A percentile compares a stretch with the other conserved stretches of the same genome.
Evolutionary conservation across 2,888 invertebrate genomes (phyloP).

Genomic region (Lagria hirta): DNA sequence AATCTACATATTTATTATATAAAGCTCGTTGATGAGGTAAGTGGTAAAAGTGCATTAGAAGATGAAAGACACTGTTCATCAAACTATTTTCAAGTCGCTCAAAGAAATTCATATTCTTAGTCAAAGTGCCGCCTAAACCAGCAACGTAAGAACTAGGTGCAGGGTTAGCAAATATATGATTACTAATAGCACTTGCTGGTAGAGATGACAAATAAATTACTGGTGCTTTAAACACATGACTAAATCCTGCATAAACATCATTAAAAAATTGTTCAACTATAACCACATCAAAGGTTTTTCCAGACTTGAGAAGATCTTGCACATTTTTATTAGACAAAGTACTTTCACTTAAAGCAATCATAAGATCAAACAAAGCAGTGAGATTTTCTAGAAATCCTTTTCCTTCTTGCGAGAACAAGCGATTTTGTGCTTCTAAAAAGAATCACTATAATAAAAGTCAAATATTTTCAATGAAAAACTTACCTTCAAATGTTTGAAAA

Average conservation of each 20-base stretch:
- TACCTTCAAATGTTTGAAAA: slow-evolving; percentile 20
- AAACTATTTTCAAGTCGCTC: slow-evolving; percentile 58
- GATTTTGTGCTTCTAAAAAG: slow-evolving; percentile 3
- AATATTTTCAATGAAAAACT: slow-evolving; percentile 7
- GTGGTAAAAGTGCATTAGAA: slow-evolving; percentile 28
- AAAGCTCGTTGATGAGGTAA: slow-evolving; percentile 32
- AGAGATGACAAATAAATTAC: slow-evolving; percentile 32
- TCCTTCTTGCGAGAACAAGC: slow-evolving; percentile 2
- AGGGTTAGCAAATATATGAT: slow-evolving; percentile 40
- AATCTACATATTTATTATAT: slow-evolving; percentile 38
- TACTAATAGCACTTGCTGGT: slow-evolving; percentile 32
- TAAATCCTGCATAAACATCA: slow-evolving; percentile 36
- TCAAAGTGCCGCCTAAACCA: slow-evolving; percentile 10
- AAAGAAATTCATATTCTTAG: slow-evolving; percentile 54
- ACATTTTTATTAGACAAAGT: slow-evolving; percentile 31
- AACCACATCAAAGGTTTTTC: slow-evolving; percentile 37
- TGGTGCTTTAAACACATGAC: slow-evolving; percentile 36
- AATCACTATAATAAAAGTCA: slow-evolving; percentile 1
- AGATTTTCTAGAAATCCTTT: slow-evolving; percentile 1
- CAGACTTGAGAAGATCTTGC: slow-evolving; percentile 33
- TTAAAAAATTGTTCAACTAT: slow-evolving; percentile 39
- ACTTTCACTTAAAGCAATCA: slow-evolving; percentile 15
- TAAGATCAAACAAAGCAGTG: slow-evolving; percentile 1
- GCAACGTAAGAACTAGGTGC: slow-evolving; percentile 31
- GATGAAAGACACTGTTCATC: slow-evolving; percentile 37